Conservation (phyloP, 2,888 invertebrate species). For the Aradus depressus region DNA sequence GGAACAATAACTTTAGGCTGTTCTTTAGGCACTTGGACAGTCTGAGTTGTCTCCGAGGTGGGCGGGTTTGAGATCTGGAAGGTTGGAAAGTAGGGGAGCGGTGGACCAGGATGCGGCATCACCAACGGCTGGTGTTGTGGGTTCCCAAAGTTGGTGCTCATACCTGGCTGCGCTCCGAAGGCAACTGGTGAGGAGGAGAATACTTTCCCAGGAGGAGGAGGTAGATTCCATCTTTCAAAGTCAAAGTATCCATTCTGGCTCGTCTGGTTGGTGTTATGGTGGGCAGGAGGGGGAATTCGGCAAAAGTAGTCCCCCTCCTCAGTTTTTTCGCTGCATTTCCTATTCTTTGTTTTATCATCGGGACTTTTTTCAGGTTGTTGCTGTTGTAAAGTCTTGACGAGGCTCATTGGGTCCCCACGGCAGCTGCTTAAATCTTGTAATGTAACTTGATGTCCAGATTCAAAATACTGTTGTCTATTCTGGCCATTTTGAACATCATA, state of each 20-base stretch:
- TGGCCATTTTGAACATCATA: conserved; percentile 36
- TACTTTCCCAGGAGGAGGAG: conserved; percentile 41
- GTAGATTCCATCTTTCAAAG: conserved; percentile 67
- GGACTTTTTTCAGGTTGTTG: conserved; percentile 37
- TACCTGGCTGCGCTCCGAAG: not conserved
- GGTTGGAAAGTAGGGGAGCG: conserved; percentile 63
- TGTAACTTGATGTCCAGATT: conserved; percentile 46
- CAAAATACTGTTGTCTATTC: conserved; percentile 49
- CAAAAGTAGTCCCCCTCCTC: conserved; percentile 41
- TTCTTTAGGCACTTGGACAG: conserved; percentile 40
- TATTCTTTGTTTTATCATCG: conserved; percentile 36
- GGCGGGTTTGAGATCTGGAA: conserved; percentile 49
- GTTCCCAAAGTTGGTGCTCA: conserved; percentile 34
- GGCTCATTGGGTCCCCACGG: conserved; percentile 63
- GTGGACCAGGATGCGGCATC: conserved; percentile 51
- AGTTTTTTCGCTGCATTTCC: conserved; percentile 52
- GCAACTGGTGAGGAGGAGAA: conserved; percentile 43
- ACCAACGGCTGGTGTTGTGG: conserved; percentile 54
- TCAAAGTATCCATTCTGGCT: conserved; percentile 64
- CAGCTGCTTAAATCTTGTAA: conserved; percentile 62
- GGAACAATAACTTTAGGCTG: conserved; percentile 77
- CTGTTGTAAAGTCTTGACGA: conserved; percentile 52
- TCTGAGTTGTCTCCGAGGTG: conserved; percentile 1
- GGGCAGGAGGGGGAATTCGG: conserved; percentile 61
- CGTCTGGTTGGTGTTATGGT: conserved; percentile 39